Evolutionary conservation across 2,888 invertebrate species (phyloP), one percentile per base, ranked within the genome.

Genomic region (Aricia artaxerxes): DNA sequence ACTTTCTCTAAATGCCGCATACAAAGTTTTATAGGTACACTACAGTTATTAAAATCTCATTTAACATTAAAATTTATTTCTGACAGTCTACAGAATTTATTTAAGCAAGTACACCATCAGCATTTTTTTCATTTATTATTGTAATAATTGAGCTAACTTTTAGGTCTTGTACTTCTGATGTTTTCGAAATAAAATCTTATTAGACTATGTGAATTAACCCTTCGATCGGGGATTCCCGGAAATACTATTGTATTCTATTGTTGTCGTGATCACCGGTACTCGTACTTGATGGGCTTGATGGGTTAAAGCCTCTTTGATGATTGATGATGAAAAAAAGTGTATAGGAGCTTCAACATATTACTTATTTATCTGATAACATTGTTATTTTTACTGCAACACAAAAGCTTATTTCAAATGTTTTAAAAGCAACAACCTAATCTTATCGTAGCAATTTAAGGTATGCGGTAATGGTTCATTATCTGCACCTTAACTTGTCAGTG

Each of bases 401-500:
- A 77, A 60, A 77, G 9, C n/a, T 60, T 13, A 57, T 57, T 53
- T 6, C n/a, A 60, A 57, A 35, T 57, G 61, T 61, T n/a, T 60
- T 61, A 11, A 61, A 77, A 77, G 77, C 38, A 35, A 38, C 31
- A 69, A 35, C 13, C 11, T 69, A 13, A 69, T 69, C 69, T 69
- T 69, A 69, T 69, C 69, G 38, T 5, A 69, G 35, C 5, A 35
- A 69, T 69, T 7, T 7, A 13, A 38, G 35, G 69, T 13, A 69
- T 69, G 69, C 35, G 5, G 69, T 38, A 35, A 69, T 69, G 35
- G 35, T 35, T 24, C 35, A 64, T 69, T 69, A 69, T 38, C 35
- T 69, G 13, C 35, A 3, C 31, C 13, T 35, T 3, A 38, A 13
- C 13, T 69, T 69, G 69, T 38, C 35, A 69, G 35, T 69, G 4